Conservation (phyloP, 1,140 invertebrate species). For the Lamellibrachia luymesi region DNA sequence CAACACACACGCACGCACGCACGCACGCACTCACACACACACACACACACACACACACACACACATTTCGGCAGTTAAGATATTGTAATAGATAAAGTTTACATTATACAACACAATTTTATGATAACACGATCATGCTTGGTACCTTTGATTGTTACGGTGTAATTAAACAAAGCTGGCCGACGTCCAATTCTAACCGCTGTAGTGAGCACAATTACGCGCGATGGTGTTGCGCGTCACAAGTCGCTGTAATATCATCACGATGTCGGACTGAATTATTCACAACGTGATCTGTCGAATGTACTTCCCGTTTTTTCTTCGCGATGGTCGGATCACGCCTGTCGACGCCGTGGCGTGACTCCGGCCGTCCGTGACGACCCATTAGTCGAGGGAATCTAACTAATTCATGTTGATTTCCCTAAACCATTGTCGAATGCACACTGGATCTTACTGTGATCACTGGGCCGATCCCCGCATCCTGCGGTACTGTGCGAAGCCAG, state of each 20-base stretch:
- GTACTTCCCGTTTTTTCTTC: background rate
- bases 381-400: background rate
- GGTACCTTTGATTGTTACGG: background rate
- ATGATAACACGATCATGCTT: background rate
- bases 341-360: background rate
- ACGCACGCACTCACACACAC: too few relatives aligned
- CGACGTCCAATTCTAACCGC: background rate
- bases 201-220: background rate
- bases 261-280: background rate
- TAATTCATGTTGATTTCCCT: constrained; percentile 1
- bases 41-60: too few relatives aligned
- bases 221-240: background rate
- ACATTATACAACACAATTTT: too few relatives aligned
- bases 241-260: background rate
- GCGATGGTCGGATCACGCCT: background rate
- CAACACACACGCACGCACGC: too few relatives aligned
- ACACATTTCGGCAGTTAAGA: too few relatives aligned
- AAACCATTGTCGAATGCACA: background rate
- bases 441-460: background rate
- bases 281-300: background rate
- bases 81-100: too few relatives aligned
- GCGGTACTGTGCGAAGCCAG: background rate
- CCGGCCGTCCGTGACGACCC: background rate
- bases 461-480: background rate
- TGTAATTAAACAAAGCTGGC: background rate